Percentiles rank a stretch among this genome's conserved stretches.
Conservation (phyloP, 2,113 vertebrate species). For the Emydocephalus ijimae region DNA sequence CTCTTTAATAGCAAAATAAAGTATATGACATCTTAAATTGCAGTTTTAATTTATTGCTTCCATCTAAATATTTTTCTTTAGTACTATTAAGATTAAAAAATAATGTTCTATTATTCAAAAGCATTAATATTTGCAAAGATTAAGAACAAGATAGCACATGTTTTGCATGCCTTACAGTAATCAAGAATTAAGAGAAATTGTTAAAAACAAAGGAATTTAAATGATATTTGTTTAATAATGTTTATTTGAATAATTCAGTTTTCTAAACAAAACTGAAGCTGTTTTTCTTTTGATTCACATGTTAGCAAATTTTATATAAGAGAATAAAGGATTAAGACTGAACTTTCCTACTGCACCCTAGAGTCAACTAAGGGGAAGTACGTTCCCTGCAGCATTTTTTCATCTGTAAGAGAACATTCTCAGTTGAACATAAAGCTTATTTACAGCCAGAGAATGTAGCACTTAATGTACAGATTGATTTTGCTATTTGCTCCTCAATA, state of each 20-base stretch:
- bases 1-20: neutral
- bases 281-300: neutral
- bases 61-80: neutral
- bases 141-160: neutral
- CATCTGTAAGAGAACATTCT: neutral
- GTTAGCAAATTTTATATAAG: neutral
- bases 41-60: neutral
- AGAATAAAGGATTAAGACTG: neutral
- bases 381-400: neutral
- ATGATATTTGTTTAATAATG: neutral
- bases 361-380: neutral
- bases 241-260: neutral
- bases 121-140: neutral
- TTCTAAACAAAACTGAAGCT: neutral
- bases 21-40: neutral
- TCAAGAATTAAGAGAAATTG: neutral
- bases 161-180: neutral
- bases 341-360: neutral
- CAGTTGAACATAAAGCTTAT: neutral
- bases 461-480: neutral
- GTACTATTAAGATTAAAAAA: neutral
- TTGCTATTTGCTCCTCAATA: neutral
- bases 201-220: neutral
- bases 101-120: neutral
- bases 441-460: neutral